Evolutionary conservation across 2,888 invertebrate species (phyloP), one percentile per base, ranked within the genome.

Genomic region (Philhelius pedissequus): DNA sequence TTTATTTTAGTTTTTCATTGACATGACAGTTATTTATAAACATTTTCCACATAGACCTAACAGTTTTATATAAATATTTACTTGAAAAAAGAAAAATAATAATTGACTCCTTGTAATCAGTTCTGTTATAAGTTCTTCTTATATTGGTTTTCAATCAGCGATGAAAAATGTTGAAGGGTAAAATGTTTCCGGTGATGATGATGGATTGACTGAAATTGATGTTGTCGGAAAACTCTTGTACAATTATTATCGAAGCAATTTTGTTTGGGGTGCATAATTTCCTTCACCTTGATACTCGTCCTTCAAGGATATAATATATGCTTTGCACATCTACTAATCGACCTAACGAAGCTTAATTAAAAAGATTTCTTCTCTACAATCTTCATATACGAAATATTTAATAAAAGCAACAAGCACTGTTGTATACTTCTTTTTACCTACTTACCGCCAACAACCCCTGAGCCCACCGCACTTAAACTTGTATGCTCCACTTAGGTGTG

Each of bases 401-500:
- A 64, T 56, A 35, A 64, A 56, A 22, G 64, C 56, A 56, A 50
- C 64, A 60, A 60, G 25, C 50, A 62, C 50, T 43, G 25, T 60
- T 43, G 25, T 35, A 25, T 32, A 38, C 18, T 9, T 9, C 15
- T 15, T 11, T 32, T 2, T 32, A 54, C 13, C 20, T 15, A 18
- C 54, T 2, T 32, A 54, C 13, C 20, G 5, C 15, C 5, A n/a
- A 3, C 45, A 40, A 45, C 11, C 45, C 13, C 18, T 32, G 35
- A 43, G 32, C 5, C 20, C 15, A 13, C 15, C 60, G 13, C 43
- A 48, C 38, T 50, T 71, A 30, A 74, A 64, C 58, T 54, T 71
- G 56, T n/a, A 18, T 45, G 50, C 27, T 48, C 32, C 27, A 70
- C 66, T 79, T 66, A 58, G 66, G 52, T 71, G 71, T 80, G 75